Conservation (phyloP, 2,113 vertebrate species). For the Ameiurus melas region DNA sequence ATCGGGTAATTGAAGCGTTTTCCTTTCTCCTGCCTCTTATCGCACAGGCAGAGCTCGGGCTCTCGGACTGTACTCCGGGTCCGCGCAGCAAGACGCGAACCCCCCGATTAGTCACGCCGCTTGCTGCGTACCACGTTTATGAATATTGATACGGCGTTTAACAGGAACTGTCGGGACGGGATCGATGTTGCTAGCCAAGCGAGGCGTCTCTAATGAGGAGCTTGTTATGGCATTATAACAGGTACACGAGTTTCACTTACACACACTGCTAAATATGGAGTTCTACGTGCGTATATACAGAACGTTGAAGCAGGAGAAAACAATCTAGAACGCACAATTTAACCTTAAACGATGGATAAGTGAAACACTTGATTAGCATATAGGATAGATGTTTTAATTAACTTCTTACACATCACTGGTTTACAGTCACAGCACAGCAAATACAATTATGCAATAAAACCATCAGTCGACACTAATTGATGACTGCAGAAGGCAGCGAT, state of each 20-base stretch:
- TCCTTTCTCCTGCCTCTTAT: slow-evolving; percentile 24
- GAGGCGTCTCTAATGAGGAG: slow-evolving; percentile 25
- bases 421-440: neutral
- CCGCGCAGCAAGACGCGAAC: neutral
- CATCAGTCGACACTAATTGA: slow-evolving; percentile 10
- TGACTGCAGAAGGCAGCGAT: neutral
- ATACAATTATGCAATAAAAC: neutral
- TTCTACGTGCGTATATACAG: neutral
- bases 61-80: neutral
- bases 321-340: neutral
- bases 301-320: neutral
- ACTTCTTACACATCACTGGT: neutral
- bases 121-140: slow-evolving; percentile 17
- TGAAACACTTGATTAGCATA: neutral
- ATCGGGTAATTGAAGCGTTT: slow-evolving; percentile 30
- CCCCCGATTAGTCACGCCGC: neutral
- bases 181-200: neutral
- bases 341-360: neutral
- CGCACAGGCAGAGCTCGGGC: neutral
- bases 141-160: slow-evolving; percentile 39
- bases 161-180: slow-evolving; percentile 11
- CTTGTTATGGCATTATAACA: slow-evolving; percentile 39
- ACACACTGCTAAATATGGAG: neutral
- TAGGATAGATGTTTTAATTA: slow-evolving; percentile 8
- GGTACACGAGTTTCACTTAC: slow-evolving; percentile 29